Base-by-base conservation (phyloP, 2,888 invertebrate genomes). In the Pheosia gnoma region DNA sequence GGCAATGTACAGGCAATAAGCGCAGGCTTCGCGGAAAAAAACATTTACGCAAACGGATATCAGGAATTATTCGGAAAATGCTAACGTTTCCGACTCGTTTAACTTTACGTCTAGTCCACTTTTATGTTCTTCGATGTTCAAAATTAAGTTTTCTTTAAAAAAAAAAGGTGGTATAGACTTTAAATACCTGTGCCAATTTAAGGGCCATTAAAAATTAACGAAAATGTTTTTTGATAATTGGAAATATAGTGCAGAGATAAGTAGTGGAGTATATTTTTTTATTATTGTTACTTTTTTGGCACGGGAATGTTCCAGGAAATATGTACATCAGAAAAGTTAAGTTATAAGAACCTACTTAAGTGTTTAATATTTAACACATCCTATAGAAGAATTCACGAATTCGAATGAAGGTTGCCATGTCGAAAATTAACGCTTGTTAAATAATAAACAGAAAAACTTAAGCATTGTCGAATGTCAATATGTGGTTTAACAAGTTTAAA, bases 81-180 rank as follows among this genome's bases (percentile, higher is more conserved):
- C 70, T 74, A 76, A 68, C 73, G 70, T 81, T 84, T 83, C 80
- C 80, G 74, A 73, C 72, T 76, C 67, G 77, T 80, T 82, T 72
- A 79, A 75, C 77, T 75, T 68, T 57, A 70, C 72, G 76, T 71
- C 69, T 57, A 38, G 57, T 25, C 8, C 25, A 38, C 39, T 55
- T 55, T 55, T 55, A 39, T 55, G 61, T 55, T 37, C 25, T 25
- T 25, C 38, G n/a, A 13, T 47, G 53, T 64, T 47, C 47, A 47
- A 47, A 47, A 9, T 43, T 9, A 43, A 1, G 9, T 43, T 7
- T 43, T 43, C 10, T 9, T 43, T 43, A 9, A 9, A 9, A 8
- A 9, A 9, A 43, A 43, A 43, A 9, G 3, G 43, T 25, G 25
- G 25, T 25, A 25, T 25, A 25, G 43, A 1, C 43, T 9, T 9